Conservation (phyloP, 2,888 invertebrate species). For the Cremastinae sp. region DNA sequence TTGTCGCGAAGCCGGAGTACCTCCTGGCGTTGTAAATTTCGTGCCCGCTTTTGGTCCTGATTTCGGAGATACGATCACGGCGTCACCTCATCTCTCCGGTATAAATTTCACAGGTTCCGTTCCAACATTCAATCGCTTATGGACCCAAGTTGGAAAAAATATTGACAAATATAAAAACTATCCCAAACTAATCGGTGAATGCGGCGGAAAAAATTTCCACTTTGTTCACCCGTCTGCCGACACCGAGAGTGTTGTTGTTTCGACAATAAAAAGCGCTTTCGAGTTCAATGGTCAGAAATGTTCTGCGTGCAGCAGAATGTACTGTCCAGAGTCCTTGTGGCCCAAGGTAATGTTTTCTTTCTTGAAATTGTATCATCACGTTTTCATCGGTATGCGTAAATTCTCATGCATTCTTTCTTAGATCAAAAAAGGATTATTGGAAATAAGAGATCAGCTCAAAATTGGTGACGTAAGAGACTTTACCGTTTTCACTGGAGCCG, state of each 20-base stretch:
- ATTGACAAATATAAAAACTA: constrained; percentile 92
- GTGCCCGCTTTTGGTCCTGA: constrained; percentile 97
- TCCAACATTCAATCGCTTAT: constrained; percentile 95
- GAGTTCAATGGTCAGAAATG: constrained; percentile 99
- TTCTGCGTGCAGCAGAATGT: constrained; percentile 98
- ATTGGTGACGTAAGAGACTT: constrained; percentile 93
- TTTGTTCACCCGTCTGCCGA: constrained; percentile 97
- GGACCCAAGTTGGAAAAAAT: constrained; percentile 96
- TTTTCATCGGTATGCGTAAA: not conserved
- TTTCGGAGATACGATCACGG: constrained; percentile 94
- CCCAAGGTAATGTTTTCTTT: constrained; percentile 80
- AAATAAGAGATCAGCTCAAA: constrained; percentile 87
- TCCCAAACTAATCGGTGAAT: constrained; percentile 96
- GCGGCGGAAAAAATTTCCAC: constrained; percentile 99
- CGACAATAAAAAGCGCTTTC: constrained; percentile 94
- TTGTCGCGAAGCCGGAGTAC: constrained; percentile 97
- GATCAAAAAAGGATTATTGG: constrained; percentile 87
- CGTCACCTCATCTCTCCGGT: constrained; percentile 92
- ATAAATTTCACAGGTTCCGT: constrained; percentile 99
- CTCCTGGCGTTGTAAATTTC: constrained; percentile 98
- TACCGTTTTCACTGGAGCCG: constrained; percentile 93
- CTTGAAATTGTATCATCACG: not conserved
- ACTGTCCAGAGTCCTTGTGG: constrained; percentile 95
- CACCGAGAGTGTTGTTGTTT: constrained; percentile 88
- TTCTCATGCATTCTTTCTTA: constrained; percentile 68